Conservation (phyloP, 2,113 vertebrate genomes). For the Neofelis nebulosa region DNA sequence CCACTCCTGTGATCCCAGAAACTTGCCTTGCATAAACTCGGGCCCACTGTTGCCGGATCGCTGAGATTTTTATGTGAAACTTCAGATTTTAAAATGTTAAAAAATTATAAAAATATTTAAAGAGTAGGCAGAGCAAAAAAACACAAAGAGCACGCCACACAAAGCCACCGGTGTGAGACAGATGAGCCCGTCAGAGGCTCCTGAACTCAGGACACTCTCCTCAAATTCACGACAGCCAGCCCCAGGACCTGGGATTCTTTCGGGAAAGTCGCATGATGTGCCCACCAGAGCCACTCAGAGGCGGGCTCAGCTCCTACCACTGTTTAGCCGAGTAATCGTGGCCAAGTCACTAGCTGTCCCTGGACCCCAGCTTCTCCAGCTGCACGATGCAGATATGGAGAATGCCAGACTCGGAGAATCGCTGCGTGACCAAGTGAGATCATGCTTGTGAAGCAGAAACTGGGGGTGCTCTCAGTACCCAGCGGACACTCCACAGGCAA, state of each 20-base stretch:
- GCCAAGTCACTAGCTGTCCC: background rate
- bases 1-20: background rate
- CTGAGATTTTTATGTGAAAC: background rate
- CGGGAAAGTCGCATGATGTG: background rate
- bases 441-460: background rate
- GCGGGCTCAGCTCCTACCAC: too few relatives aligned
- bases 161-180: background rate
- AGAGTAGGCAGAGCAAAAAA: background rate
- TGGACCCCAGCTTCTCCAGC: background rate
- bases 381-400: too few relatives aligned
- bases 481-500: rapidly evolving
- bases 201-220: background rate
- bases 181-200: background rate
- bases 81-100: background rate
- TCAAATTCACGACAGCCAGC: background rate
- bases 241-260: background rate
- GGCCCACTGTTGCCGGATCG: background rate
- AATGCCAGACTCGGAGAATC: background rate
- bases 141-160: background rate
- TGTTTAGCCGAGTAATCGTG: too few relatives aligned
- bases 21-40: background rate
- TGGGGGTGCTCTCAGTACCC: background rate
- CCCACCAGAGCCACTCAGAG: background rate
- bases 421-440: background rate
- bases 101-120: background rate